A percentile compares a stretch with the other conserved stretches of the same genome.
These are phyloP conservation scores for Pangasius djambal DNA, from an alignment of 2,797 vertebrate genomes.

Conservation along the genomic window DNA sequence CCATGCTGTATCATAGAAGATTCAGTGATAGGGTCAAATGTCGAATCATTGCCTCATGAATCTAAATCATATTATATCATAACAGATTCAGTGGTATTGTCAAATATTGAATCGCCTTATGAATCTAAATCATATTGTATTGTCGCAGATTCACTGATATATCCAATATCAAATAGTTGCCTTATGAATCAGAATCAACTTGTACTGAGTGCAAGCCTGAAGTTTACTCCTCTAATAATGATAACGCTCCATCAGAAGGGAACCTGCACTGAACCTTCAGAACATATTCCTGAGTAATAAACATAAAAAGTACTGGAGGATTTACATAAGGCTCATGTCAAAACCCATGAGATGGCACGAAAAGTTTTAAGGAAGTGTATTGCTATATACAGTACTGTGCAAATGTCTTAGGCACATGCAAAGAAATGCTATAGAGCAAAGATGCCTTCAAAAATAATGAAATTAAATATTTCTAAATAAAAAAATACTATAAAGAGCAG, in stretches of 20 bases:
- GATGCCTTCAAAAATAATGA: no score
- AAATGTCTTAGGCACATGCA: no score
- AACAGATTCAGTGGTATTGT: not conserved
- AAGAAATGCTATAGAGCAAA: no score
- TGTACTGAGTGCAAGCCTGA: not conserved
- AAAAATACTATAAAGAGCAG: no score
- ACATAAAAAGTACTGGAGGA: not conserved
- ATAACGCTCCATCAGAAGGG: not conserved
- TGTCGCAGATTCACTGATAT: not conserved
- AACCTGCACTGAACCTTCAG: not conserved
- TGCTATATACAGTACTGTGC: not conserved
- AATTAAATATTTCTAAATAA: no score
- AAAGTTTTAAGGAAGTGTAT: not conserved
- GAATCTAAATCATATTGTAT: not conserved
- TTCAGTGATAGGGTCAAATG: not conserved
- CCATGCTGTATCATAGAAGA: not conserved
- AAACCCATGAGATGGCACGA: not conserved
- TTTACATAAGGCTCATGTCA: not conserved
- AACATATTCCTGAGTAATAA: not conserved
- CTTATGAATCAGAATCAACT: not conserved
- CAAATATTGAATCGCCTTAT: not conserved
- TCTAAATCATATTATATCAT: not conserved
- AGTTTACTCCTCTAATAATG: not conserved
- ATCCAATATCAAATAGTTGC: not conserved
- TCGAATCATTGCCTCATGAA: not conserved